Evolutionary conservation across 92 coral and sea anemone species (phyloP).

Genomic region (Palythoa caribaeorum): DNA sequence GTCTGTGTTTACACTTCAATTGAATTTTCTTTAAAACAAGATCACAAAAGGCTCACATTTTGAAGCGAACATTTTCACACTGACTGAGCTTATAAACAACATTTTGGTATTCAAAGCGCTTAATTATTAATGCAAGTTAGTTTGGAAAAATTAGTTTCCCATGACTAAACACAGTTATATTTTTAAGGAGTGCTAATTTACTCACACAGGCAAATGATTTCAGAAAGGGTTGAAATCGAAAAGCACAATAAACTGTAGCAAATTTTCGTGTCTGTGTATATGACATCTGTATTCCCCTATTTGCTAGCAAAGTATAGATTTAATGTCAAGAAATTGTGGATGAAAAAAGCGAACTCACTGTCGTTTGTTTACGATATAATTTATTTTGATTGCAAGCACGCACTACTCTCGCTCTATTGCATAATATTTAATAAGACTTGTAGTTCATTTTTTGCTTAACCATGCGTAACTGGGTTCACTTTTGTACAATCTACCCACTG

Average conservation of each 20-base stretch:
- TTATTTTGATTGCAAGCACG: not conserved
- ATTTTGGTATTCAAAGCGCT: not conserved
- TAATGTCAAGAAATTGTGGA: too few species aligned
- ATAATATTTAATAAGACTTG: too few species aligned
- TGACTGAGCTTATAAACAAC: conserved; percentile 1
- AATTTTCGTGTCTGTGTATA: not conserved
- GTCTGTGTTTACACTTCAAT: conserved; percentile 2
- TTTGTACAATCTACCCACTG: too few species aligned
- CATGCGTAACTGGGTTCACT: too few species aligned
- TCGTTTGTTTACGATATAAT: not conserved
- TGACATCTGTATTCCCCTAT: too few species aligned
- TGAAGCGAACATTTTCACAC: not conserved
- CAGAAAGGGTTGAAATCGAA: not conserved
- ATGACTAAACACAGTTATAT: too few species aligned
- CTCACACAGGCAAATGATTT: not conserved
- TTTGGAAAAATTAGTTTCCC: too few species aligned
- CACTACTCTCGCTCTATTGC: too few species aligned
- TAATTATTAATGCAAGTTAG: not conserved
- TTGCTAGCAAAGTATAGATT: not conserved
- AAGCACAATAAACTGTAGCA: not conserved
- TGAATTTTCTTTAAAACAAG: not conserved
- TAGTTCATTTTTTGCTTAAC: too few species aligned
- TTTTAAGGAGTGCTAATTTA: not conserved
- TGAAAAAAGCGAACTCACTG: not conserved
- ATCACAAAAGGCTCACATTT: not conserved